phyloP scores from a whole-genome alignment of 2,113 vertebrate species.

The Gopherus flavomarginatus region DNA sequence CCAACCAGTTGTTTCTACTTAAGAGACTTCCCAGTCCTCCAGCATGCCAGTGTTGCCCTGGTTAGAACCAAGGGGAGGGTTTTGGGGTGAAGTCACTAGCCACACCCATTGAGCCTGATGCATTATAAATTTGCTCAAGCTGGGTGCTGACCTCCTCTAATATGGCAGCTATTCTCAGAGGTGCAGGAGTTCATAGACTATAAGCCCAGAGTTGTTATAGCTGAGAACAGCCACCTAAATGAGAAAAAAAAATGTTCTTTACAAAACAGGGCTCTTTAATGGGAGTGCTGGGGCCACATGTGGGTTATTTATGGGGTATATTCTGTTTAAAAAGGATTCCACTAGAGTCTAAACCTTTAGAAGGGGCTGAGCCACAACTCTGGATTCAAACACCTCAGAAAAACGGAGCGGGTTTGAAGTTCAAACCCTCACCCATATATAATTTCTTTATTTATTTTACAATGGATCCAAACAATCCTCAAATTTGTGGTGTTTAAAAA shows the following conservation, averaged over 20 bases:
- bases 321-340: background rate
- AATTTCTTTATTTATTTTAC: too few species aligned
- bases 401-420: background rate
- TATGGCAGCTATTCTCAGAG: accelerated
- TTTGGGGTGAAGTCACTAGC: background rate
- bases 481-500: background rate
- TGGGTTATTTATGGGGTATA: background rate
- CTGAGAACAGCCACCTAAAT: background rate
- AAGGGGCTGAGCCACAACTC: background rate
- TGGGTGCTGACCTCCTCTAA: background rate
- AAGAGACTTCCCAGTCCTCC: background rate
- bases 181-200: background rate
- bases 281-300: background rate
- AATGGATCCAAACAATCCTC: background rate
- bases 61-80: accelerated
- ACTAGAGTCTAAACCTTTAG: background rate
- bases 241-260: background rate
- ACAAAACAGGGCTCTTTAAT: background rate
- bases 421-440: background rate
- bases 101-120: background rate
- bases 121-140: background rate
- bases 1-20: background rate
- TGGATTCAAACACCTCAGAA: background rate
- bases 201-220: background rate
- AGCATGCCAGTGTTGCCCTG: background rate